Evolutionary conservation across 2,888 invertebrate genomes (phyloP).

Genomic region (Bellardia pandia): DNA sequence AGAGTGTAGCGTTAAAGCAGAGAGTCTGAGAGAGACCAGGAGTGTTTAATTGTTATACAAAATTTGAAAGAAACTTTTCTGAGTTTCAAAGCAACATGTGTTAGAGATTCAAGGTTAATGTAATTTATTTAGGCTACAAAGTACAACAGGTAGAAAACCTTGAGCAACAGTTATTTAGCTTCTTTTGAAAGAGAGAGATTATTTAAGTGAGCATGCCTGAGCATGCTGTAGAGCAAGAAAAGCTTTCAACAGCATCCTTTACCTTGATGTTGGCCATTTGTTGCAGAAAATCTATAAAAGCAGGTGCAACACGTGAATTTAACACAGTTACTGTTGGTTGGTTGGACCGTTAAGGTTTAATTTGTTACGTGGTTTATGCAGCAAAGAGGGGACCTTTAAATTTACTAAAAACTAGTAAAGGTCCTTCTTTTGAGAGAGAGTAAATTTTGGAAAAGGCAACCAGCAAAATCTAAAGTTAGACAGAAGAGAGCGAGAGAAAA

Average conservation of each 20-base stretch:
- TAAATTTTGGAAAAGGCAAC: neutral
- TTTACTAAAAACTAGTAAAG: neutral
- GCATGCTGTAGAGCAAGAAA: conserved; percentile 5
- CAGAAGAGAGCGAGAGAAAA: neutral
- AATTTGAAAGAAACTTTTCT: neutral
- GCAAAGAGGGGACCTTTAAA: conserved; percentile 3
- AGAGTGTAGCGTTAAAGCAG: conserved; percentile 1
- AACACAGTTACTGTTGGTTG: conserved; percentile 70
- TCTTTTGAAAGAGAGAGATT: neutral
- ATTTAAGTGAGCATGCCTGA: conserved; percentile 1
- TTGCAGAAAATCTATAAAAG: conserved; percentile 67
- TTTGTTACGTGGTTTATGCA: conserved; percentile 20
- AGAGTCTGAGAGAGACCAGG: neutral
- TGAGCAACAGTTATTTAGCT: conserved; percentile 67
- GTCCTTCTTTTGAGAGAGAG: neutral
- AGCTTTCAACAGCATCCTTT: conserved; percentile 64
- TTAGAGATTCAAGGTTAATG: conserved; percentile 62
- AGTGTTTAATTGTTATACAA: conserved; percentile 18
- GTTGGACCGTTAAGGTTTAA: conserved; percentile 51
- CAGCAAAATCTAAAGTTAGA: neutral
- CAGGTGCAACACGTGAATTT: conserved; percentile 67
- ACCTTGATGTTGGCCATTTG: conserved; percentile 51
- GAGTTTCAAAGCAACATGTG: conserved; percentile 48
- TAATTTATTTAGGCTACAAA: conserved; percentile 45
- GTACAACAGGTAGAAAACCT: conserved; percentile 70